Evolutionary conservation across 2,888 invertebrate genomes (phyloP).

Genomic region (Polydrusus cervinus): DNA sequence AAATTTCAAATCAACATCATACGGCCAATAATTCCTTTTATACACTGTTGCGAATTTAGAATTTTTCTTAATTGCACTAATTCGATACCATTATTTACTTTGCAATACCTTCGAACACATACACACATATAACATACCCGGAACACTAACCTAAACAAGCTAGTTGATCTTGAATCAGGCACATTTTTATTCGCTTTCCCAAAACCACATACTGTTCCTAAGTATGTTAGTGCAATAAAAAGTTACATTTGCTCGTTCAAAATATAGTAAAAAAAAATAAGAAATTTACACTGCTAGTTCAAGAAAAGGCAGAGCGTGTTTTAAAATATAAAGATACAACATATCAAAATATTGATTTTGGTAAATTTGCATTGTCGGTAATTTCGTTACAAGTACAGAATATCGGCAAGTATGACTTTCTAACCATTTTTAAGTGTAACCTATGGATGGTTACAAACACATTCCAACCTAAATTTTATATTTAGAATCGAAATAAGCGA

Average conservation of each 20-base stretch:
- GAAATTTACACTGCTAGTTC: not conserved
- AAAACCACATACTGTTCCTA: not conserved
- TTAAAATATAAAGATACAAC: not conserved
- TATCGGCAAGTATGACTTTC: too few relatives aligned
- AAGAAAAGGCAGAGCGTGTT: not conserved
- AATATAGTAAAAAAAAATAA: not conserved
- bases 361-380: too few relatives aligned
- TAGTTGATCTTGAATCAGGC: slow-evolving; percentile 14
- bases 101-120: not conserved
- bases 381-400: too few relatives aligned
- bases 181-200: slow-evolving; percentile 11
- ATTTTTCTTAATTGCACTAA: slow-evolving; percentile 25
- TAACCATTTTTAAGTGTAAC: too few relatives aligned
- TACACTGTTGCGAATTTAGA: not conserved
- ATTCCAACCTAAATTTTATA: too few relatives aligned
- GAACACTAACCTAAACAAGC: slow-evolving; percentile 16
- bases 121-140: not conserved
- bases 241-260: not conserved
- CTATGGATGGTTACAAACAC: too few relatives aligned
- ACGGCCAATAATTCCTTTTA: not conserved
- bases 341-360: too few relatives aligned
- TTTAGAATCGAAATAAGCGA: too few relatives aligned
- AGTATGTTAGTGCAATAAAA: not conserved
- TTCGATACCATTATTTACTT: not conserved
- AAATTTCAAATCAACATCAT: slow-evolving; percentile 1